Percentiles rank a stretch among this genome's conserved stretches.
These are phyloP conservation scores for Oreonectes daqikongensis DNA, from an alignment of 2,797 vertebrate species.

Conservation along the genomic window DNA sequence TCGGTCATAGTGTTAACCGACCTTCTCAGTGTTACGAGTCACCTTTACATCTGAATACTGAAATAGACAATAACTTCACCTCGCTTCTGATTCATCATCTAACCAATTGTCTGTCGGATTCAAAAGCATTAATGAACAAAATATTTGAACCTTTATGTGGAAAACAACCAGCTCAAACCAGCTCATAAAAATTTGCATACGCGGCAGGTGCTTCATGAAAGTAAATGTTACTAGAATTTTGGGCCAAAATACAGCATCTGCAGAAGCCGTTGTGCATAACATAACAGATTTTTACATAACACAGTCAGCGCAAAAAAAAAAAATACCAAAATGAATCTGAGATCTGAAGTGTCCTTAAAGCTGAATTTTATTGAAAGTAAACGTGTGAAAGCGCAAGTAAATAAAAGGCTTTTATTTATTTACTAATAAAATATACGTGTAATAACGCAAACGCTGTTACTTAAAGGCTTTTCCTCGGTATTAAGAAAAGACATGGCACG, in stretches of 20 bases:
- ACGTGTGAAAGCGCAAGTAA: too few relatives aligned
- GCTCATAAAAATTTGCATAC: too few relatives aligned
- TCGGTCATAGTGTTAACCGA: slow-evolving; percentile 10
- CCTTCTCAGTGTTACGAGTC: not conserved
- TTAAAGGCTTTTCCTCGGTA: not conserved
- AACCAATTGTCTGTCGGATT: not conserved
- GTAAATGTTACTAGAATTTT: too few relatives aligned
- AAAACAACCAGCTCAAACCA: not conserved
- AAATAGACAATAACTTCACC: not conserved
- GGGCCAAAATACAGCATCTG: too few relatives aligned
- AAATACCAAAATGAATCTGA: too few relatives aligned
- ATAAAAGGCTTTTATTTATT: not conserved
- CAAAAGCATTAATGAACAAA: not conserved
- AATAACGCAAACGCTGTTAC: not conserved
- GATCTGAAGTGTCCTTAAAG: too few relatives aligned
- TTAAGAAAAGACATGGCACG: not conserved
- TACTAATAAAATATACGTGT: too few relatives aligned
- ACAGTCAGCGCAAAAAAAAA: too few relatives aligned
- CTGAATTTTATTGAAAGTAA: too few relatives aligned
- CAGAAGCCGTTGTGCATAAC: not conserved
- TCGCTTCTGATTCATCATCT: not conserved
- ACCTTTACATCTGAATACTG: not conserved
- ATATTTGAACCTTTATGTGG: not conserved
- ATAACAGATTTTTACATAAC: too few relatives aligned
- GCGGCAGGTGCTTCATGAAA: not conserved